phyloP scores from a whole-genome alignment of 2,113 vertebrate species.

The Alligator mississippiensis region DNA sequence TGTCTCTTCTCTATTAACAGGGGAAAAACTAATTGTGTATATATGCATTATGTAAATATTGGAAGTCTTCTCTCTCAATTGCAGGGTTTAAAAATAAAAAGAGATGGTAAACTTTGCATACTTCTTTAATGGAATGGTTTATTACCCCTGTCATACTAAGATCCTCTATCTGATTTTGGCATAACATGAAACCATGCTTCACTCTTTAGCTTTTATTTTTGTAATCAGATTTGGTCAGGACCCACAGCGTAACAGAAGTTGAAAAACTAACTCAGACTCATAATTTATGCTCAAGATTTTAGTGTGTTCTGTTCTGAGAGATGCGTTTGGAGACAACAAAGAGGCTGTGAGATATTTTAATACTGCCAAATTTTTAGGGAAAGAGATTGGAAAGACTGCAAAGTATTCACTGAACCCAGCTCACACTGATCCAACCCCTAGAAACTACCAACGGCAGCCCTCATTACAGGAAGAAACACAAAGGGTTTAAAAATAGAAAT shows the following conservation, averaged over 20 bases:
- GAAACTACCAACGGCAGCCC: constrained; percentile 49
- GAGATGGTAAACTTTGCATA: constrained; percentile 30
- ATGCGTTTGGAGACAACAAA: constrained; percentile 31
- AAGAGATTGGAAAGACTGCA: constrained; percentile 45
- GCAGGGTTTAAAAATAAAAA: neutral
- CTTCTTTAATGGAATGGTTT: constrained; percentile 11
- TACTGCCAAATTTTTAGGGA: constrained; percentile 12
- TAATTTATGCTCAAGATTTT: constrained; percentile 14
- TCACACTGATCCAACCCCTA: constrained; percentile 53
- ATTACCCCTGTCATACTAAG: neutral
- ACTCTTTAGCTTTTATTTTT: neutral
- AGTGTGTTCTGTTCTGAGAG: neutral
- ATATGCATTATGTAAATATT: constrained; percentile 37
- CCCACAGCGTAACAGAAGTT: neutral
- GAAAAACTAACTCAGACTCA: constrained; percentile 25
- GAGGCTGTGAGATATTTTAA: neutral
- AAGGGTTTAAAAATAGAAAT: constrained; percentile 49
- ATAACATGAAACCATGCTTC: neutral
- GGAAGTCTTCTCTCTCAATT: constrained; percentile 44
- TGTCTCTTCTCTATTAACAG: neutral
- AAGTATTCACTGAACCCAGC: constrained; percentile 13
- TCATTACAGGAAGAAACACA: constrained; percentile 41
- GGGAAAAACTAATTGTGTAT: neutral
- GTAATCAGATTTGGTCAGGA: constrained; percentile 42
- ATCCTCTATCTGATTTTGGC: neutral